Evolutionary conservation across 1,140 invertebrate genomes (phyloP), one percentile per base, ranked within the genome.

Genomic region (Dermatophagoides farinae): DNA sequence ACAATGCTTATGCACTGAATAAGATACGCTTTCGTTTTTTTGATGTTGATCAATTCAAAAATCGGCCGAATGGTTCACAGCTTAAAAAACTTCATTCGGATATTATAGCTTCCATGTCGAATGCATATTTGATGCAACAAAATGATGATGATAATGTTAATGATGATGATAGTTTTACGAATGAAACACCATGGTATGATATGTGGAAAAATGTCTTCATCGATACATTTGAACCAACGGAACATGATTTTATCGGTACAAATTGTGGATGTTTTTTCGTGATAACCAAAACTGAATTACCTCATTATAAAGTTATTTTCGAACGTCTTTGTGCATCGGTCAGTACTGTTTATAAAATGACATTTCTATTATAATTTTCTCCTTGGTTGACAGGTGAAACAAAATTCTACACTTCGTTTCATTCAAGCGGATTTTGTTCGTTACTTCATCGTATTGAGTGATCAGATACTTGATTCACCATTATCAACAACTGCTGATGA

Each of bases 141-240:
- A 41, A n/a, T 38, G 12, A 11, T 39, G 53, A 39, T 55, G n/a
- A 41, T 39, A 23, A 55, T 55, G n/a, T 6, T 39, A 23, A 55
- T 41, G 22, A 14, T 55, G 53, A 40, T n/a, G 14, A 53, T 25
- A 22, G 11, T n/a, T 25, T 10, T 23, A 18, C 10, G 31, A 22
- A n/a, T 44, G 61, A 58, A 22, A 65, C 64, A 52, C 64, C 64
- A 12, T 65, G 64, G 64, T 65, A 47, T 61, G 57, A 65, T 51
- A 11, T n/a, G n/a, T 65, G 64, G 64, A 60, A 60, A 23, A 31
- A 62, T 23, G 25, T 44, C 8, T 64, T 65, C 47, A 16, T 65
- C 16, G 20, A 47, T 44, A 61, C 40, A n/a, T 49, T 63, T 9
- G 57, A 65, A 23, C 16, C 4, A 9, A 43, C 37, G 1, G 61